These are phyloP conservation scores for Nomada ferruginata DNA, from an alignment of 2,888 invertebrate species.

Conservation along the genomic window DNA sequence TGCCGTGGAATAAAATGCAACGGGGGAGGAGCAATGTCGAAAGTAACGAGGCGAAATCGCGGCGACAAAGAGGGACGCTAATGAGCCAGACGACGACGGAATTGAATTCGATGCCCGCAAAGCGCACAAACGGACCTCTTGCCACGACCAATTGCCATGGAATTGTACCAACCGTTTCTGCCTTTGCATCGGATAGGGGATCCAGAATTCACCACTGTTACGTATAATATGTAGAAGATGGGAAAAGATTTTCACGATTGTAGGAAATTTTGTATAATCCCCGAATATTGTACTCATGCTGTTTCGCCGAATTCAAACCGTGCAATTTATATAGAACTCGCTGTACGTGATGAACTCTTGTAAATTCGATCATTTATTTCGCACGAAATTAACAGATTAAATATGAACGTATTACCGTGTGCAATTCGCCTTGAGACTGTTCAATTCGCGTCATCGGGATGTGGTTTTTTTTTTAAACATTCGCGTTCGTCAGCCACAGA, in stretches of 20 bases:
- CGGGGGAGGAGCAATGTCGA: neutral
- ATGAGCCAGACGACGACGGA: conserved; percentile 59
- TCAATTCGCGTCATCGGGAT: neutral
- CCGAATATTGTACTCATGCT: too few species aligned
- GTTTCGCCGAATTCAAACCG: too few species aligned
- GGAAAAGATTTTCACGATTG: neutral
- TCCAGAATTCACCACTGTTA: too few species aligned
- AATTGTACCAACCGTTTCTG: conserved; percentile 32
- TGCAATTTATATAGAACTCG: neutral
- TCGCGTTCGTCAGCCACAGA: neutral
- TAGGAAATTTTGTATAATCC: neutral
- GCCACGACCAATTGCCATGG: conserved; percentile 25
- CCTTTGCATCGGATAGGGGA: neutral
- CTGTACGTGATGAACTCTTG: neutral
- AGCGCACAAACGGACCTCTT: conserved; percentile 29
- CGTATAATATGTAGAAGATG: too few species aligned
- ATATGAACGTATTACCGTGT: neutral
- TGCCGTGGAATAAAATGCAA: conserved; percentile 1
- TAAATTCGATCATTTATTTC: neutral
- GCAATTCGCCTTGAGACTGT: conserved; percentile 4
- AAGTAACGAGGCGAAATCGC: conserved; percentile 45
- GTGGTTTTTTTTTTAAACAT: neutral
- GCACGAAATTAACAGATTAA: too few species aligned
- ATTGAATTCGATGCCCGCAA: conserved; percentile 44
- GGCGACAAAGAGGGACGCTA: conserved; percentile 59